Evolutionary conservation across 2,113 vertebrate genomes (phyloP), one percentile per base, ranked within the genome.

Genomic region (Lagopus muta): DNA sequence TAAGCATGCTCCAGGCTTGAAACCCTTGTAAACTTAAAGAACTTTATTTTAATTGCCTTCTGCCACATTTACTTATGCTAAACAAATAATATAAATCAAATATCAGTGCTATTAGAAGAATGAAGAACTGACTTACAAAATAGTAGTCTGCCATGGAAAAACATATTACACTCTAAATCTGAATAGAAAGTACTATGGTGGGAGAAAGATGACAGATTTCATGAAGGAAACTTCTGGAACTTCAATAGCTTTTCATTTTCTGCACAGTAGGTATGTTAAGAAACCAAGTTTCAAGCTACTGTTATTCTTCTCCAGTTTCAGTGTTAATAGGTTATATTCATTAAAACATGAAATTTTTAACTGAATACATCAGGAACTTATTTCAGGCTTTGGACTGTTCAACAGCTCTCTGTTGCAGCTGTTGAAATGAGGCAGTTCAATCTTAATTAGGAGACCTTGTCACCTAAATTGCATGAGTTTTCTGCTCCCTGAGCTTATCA

Each of bases 31-130:
- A 96, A 97, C 85, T 95, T 94, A 54, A 61, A 86, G 83, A 96
- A 96, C 91, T 96, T 96, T 95, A 89, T 95, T 95, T 96, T 96
- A 96, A 97, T 97, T 97, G 96, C 95, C 86, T 97, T 95, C 93
- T 88, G 90, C 78, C 89, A 94, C 80, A 92, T 97, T 95, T 96
- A 92, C 91, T 93, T 96, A 92, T 61, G 57, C 67, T 91, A 93
- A 94, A 85, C 82, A 95, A 97, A 96, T 96, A 96, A 87, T 95
- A 91, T 89, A 95, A 69, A 92, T 93, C 90, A 95, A 94, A 95
- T 91, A 91, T 55, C 88, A 82, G 70, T 3, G 1, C 84, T 92
- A 67, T 75, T 95, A 70, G 75, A 74, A 86, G 76, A 57, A 90
- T 0, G 18, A 90, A 43, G 22, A 91, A 82, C 72, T 91, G 55